A percentile compares a stretch with the other conserved stretches of the same genome.
phyloP scores from a whole-genome alignment of 2,888 invertebrate genomes.

The Lysandra coridon region DNA sequence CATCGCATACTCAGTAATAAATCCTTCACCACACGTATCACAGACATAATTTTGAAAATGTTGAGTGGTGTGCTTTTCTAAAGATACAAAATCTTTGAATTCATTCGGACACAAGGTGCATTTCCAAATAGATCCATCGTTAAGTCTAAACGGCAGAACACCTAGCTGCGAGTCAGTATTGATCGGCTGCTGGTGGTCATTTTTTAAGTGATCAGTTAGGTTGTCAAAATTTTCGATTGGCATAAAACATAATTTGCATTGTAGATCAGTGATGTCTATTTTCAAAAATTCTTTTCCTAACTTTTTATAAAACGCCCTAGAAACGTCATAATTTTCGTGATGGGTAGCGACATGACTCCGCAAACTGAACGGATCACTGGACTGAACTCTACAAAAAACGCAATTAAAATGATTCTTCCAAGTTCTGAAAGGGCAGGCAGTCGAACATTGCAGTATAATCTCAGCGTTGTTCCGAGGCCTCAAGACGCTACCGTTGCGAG shows the following conservation, averaged over 20 bases:
- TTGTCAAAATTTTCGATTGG: conserved; percentile 59
- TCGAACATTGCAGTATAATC: conserved; percentile 69
- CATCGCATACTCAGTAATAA: conserved; percentile 72
- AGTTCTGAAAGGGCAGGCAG: conserved; percentile 69
- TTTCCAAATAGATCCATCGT: conserved; percentile 68
- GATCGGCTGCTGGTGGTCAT: conserved; percentile 66
- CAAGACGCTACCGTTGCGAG: conserved; percentile 64
- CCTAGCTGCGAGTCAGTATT: conserved; percentile 67
- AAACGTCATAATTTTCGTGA: conserved; percentile 67
- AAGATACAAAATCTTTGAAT: conserved; percentile 67
- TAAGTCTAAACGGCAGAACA: conserved; percentile 65
- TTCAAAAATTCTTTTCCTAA: conserved; percentile 70
- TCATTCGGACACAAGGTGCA: conserved; percentile 70
- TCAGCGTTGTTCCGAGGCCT: conserved; percentile 68
- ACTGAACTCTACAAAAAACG: conserved; percentile 69
- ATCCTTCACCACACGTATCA: conserved; percentile 73
- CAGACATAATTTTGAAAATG: conserved; percentile 75
- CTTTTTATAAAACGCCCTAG: conserved; percentile 71
- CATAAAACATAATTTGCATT: conserved; percentile 69
- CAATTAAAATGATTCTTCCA: conserved; percentile 74
- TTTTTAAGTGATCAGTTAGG: conserved; percentile 64
- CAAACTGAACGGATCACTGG: conserved; percentile 64
- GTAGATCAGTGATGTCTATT: conserved; percentile 70
- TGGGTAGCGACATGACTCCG: conserved; percentile 60
- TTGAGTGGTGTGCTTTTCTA: conserved; percentile 70